phyloP scores from a whole-genome alignment of 2,113 vertebrate species.

The Balaeniceps rex region DNA sequence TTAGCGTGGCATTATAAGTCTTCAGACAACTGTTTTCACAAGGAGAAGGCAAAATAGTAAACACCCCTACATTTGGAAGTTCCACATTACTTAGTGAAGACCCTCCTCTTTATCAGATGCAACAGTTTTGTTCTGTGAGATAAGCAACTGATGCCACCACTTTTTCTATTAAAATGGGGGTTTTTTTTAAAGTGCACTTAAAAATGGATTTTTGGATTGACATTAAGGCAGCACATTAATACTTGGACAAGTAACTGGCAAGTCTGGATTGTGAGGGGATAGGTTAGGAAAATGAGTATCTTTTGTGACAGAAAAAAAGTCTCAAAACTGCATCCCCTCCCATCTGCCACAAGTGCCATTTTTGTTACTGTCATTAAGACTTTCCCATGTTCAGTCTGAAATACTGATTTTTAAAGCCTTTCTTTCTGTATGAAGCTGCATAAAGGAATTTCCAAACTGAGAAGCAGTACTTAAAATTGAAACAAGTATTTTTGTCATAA shows the following conservation, averaged over 20 bases:
- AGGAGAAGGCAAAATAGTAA: background rate
- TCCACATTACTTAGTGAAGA: background rate
- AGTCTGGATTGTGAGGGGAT: background rate
- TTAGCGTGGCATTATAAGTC: accelerated
- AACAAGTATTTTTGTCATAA: conserved; percentile 33
- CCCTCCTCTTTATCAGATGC: background rate
- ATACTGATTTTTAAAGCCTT: background rate
- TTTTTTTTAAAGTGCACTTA: background rate
- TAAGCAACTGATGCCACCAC: background rate
- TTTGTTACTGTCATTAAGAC: background rate
- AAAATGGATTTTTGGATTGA: background rate
- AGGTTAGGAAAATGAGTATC: background rate
- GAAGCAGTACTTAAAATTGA: conserved; percentile 37
- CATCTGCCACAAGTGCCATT: background rate
- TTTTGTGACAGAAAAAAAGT: background rate
- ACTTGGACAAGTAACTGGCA: background rate
- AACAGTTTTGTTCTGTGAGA: background rate
- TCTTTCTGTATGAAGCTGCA: background rate
- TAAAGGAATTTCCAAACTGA: conserved; percentile 34
- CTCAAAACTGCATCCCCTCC: background rate
- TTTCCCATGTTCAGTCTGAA: background rate
- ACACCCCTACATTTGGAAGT: background rate
- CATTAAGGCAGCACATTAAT: background rate
- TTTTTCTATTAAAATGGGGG: background rate
- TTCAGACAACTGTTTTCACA: background rate